Evolutionary conservation across 2,797 vertebrate species (phyloP), one percentile per base, ranked within the genome.

Genomic region (Bovichtus variegatus): DNA sequence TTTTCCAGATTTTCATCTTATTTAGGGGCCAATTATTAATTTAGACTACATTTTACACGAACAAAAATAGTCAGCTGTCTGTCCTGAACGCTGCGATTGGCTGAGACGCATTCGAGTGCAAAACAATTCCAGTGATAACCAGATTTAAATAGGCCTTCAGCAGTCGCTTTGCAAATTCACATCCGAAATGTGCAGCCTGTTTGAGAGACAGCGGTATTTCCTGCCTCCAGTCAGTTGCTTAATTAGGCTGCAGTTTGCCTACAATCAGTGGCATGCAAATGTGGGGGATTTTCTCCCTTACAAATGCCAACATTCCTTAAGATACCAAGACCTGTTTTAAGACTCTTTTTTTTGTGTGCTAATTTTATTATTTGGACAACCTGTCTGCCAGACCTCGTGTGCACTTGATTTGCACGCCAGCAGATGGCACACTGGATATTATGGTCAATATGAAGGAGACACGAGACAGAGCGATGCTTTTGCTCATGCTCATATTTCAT

Each of bases 381-480:
- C 64, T 78, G 77, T 61, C 62, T 69, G 59, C 27, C 31, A 65
- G 54, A 78, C 1, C 18, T 55, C 23, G 41, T 21, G 7, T 88
- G 84, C 57, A 83, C 18, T 76, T 73, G 46, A 76, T 74, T 18
- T 71, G 27, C 51, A n/a, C 47, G 8, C 88, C 92, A 90, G 86
- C 81, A 93, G 91, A 80, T 87, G 88, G 91, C 88, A 77, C 80
- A 78, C 63, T 89, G 72, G 46, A 40, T 76, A 78, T 84, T 71
- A 75, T 75, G 38, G 41, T 58, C 21, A 76, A 80, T 23, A 70
- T 66, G 46, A 59, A 73, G 50, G 62, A 55, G 68, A 73, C 49
- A 66, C 53, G 70, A 68, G 6, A 59, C 19, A 38, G 13, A 64
- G 36, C n/a, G 43, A 41, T 65, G 57, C 9, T 58, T 38, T 21